phyloP scores from a whole-genome alignment of 1,140 invertebrate genomes.

The Agrilus planipennis region DNA sequence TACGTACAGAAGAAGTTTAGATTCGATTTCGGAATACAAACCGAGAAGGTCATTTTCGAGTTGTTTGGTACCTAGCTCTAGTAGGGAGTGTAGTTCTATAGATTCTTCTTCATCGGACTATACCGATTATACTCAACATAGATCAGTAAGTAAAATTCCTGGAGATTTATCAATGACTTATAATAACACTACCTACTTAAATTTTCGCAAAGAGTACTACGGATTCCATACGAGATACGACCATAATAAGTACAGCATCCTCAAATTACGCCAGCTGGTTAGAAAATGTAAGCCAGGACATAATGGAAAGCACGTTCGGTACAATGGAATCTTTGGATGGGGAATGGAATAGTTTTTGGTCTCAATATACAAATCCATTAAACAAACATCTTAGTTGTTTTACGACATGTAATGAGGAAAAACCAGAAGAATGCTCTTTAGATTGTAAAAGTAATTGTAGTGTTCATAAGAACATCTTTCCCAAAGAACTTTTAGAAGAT shows the following conservation, averaged over 20 bases:
- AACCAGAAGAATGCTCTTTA: conserved; percentile 24
- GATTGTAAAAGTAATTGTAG: conserved; percentile 29
- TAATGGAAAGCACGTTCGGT: conserved; percentile 15
- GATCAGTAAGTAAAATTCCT: conserved; percentile 12
- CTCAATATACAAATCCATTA: conserved; percentile 29
- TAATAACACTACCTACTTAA: conserved; percentile 3
- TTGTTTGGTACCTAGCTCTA: conserved; percentile 13
- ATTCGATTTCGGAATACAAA: conserved; percentile 31
- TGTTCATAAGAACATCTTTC: conserved; percentile 26
- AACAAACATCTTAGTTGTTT: conserved; percentile 26
- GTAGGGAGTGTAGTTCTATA: conserved; percentile 14
- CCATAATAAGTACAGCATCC: conserved; percentile 18
- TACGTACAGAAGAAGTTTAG: conserved; percentile 27
- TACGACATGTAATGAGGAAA: conserved; percentile 16
- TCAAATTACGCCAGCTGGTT: conserved; percentile 32
- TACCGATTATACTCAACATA: conserved; percentile 27
- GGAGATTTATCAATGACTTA: conserved; percentile 7
- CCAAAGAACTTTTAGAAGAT: too few relatives aligned
- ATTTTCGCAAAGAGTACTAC: conserved; percentile 6
- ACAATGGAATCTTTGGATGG: conserved; percentile 28
- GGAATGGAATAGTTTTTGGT: conserved; percentile 35
- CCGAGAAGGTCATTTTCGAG: conserved; percentile 22
- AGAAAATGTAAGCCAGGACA: conserved; percentile 28
- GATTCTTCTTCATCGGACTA: conserved; percentile 24
- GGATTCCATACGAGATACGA: conserved; percentile 10